Evolutionary conservation across 2,888 invertebrate genomes (phyloP).

Genomic region (Phyllotreta cruciferae): DNA sequence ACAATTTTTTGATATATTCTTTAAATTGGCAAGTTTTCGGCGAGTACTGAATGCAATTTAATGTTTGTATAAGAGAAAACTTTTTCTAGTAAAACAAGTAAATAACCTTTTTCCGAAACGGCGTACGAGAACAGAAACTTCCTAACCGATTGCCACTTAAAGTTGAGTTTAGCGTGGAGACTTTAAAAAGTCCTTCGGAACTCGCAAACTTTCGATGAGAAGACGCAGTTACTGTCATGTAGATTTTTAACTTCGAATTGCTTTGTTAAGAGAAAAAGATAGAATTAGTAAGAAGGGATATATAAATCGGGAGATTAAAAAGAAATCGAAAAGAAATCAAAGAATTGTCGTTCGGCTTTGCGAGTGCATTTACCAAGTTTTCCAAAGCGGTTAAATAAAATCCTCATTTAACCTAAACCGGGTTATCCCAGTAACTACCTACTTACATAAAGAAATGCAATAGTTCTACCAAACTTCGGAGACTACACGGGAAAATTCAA

Average conservation of each 20-base stretch:
- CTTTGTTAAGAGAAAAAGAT: conserved; percentile 17
- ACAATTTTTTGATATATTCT: not conserved
- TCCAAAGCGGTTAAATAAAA: too few relatives aligned
- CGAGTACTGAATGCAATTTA: conserved; percentile 19
- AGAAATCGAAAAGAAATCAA: too few relatives aligned
- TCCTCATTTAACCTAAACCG: too few relatives aligned
- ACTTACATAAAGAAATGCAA: too few relatives aligned
- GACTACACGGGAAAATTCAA: too few relatives aligned
- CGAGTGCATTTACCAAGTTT: too few relatives aligned
- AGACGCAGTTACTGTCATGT: conserved; percentile 29
- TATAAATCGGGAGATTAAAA: not conserved
- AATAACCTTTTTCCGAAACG: conserved; percentile 49
- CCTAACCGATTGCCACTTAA: conserved; percentile 55
- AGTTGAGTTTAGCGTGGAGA: conserved; percentile 58
- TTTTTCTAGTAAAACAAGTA: conserved; percentile 48
- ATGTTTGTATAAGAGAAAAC: conserved; percentile 39
- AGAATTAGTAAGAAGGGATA: conserved; percentile 1
- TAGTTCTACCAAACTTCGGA: too few relatives aligned
- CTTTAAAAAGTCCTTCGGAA: conserved; percentile 39
- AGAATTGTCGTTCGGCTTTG: too few relatives aligned
- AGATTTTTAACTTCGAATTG: conserved; percentile 29
- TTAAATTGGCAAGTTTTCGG: conserved; percentile 10
- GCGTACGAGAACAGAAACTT: conserved; percentile 46
- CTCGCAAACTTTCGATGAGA: conserved; percentile 30
- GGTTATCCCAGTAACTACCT: too few relatives aligned